These are phyloP conservation scores for Streptopelia turtur DNA, from an alignment of 2,797 vertebrate species.

Conservation along the genomic window DNA sequence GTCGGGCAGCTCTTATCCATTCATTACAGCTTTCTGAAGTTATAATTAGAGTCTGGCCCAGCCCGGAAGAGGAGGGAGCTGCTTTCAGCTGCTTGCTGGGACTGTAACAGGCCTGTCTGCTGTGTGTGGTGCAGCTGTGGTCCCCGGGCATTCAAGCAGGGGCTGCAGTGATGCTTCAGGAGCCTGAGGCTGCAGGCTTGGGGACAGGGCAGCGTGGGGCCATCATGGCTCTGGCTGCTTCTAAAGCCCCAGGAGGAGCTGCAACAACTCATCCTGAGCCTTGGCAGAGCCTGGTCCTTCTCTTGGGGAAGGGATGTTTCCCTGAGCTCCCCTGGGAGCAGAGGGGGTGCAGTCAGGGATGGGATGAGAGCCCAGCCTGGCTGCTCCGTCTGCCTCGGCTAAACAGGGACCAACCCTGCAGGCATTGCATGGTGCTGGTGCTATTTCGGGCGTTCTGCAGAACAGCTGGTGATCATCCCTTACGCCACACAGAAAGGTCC, in stretches of 20 bases:
- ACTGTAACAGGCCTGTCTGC: fast-evolving
- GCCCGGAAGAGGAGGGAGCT: not conserved
- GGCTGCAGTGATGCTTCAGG: not conserved
- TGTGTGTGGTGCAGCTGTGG: too few relatives aligned
- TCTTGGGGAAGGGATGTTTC: not conserved
- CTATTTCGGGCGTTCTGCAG: constrained; percentile 48
- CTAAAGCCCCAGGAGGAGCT: not conserved
- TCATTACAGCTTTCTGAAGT: not conserved
- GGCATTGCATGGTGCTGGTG: not conserved
- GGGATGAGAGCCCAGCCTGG: not conserved
- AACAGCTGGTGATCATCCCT: constrained; percentile 21
- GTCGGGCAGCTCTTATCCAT: not conserved
- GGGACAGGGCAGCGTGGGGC: not conserved
- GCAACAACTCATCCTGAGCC: not conserved
- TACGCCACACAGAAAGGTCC: not conserved
- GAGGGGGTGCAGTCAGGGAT: not conserved
- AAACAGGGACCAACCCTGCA: fast-evolving
- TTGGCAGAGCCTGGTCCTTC: not conserved
- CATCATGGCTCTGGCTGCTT: fast-evolving
- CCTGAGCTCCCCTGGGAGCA: not conserved
- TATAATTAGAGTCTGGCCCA: not conserved
- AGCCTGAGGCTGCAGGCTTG: not conserved
- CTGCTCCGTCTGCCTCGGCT: constrained; percentile 16
- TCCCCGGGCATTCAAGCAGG: fast-evolving
- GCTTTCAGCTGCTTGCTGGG: not conserved